A percentile compares a stretch with the other conserved stretches of the same genome.
Evolutionary conservation across 2,888 invertebrate genomes (phyloP).

Genomic region (Ferdinandea cuprea): DNA sequence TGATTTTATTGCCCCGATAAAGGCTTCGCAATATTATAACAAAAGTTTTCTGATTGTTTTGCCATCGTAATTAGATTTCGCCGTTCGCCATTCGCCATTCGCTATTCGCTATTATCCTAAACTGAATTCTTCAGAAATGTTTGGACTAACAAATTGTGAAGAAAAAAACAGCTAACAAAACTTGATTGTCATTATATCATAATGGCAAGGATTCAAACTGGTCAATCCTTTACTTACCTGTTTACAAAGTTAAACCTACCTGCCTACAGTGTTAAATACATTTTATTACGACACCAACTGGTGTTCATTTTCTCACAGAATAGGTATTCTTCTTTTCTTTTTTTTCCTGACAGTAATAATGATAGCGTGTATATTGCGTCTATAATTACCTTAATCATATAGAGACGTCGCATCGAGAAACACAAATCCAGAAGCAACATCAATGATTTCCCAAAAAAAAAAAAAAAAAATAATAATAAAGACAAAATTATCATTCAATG

Average conservation of each 20-base stretch:
- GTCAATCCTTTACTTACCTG: neutral
- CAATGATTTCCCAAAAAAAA: constrained; percentile 30
- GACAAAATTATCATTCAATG: constrained; percentile 67
- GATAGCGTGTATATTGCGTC: constrained; percentile 11
- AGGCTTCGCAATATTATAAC: too few relatives aligned
- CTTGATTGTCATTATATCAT: too few relatives aligned
- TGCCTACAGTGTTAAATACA: neutral
- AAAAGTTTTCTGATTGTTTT: too few relatives aligned
- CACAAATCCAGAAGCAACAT: constrained; percentile 55
- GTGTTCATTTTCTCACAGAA: constrained; percentile 47
- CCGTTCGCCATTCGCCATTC: too few relatives aligned
- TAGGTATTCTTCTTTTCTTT: too few relatives aligned
- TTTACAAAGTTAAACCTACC: neutral
- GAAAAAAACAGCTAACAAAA: too few relatives aligned
- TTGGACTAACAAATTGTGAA: too few relatives aligned
- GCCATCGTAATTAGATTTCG: too few relatives aligned
- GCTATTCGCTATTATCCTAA: too few relatives aligned
- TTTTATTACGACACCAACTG: constrained; percentile 5
- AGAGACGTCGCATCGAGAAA: constrained; percentile 7
- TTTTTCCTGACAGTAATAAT: constrained; percentile 24
- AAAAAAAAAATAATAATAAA: too few relatives aligned
- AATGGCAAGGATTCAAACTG: neutral
- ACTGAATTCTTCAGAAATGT: too few relatives aligned
- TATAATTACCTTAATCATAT: constrained; percentile 60
- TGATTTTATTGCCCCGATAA: too few relatives aligned